Conservation (phyloP, 2,113 vertebrate genomes). For the Taurulus bubalis region DNA sequence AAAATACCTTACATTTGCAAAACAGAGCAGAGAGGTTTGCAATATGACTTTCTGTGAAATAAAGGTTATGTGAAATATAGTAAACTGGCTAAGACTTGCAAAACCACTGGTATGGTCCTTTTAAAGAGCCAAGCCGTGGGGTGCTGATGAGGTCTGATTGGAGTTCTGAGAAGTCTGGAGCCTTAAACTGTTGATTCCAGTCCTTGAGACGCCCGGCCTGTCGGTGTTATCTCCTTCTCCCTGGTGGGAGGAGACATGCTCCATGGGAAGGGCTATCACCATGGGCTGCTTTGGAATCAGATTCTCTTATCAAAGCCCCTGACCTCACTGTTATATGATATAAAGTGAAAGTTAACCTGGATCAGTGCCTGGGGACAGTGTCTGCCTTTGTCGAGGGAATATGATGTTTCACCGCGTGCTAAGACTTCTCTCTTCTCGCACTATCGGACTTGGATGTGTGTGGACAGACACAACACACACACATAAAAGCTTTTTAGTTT, state of each 20-base stretch:
- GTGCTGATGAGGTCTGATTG: conserved; percentile 52
- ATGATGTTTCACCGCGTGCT: conserved; percentile 64
- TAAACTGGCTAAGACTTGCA: not conserved
- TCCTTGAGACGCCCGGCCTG: conserved; percentile 47
- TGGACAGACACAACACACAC: not conserved
- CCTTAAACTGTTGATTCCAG: conserved; percentile 59
- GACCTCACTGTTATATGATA: conserved; percentile 70
- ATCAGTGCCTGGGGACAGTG: conserved; percentile 66
- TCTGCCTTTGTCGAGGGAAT: conserved; percentile 64
- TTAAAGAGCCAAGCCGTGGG: conserved; percentile 3
- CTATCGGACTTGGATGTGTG: not conserved
- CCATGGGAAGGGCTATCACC: conserved; percentile 59
- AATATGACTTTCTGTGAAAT: conserved; percentile 1
- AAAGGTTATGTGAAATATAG: not conserved
- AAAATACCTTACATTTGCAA: not conserved
- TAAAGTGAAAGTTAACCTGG: conserved; percentile 73
- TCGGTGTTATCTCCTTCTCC: conserved; percentile 64
- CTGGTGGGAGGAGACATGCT: conserved; percentile 65
- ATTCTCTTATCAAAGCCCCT: conserved; percentile 62
- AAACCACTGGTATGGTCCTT: conserved; percentile 15
- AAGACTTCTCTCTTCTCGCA: conserved; percentile 37
- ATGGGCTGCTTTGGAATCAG: conserved; percentile 63
- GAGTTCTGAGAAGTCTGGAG: conserved; percentile 54
- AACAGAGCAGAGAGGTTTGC: not conserved
- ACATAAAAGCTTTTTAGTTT: conserved; percentile 7